These are phyloP conservation scores for Psammodynastes pulverulentus DNA, from an alignment of 2,113 vertebrate genomes.

Conservation along the genomic window DNA sequence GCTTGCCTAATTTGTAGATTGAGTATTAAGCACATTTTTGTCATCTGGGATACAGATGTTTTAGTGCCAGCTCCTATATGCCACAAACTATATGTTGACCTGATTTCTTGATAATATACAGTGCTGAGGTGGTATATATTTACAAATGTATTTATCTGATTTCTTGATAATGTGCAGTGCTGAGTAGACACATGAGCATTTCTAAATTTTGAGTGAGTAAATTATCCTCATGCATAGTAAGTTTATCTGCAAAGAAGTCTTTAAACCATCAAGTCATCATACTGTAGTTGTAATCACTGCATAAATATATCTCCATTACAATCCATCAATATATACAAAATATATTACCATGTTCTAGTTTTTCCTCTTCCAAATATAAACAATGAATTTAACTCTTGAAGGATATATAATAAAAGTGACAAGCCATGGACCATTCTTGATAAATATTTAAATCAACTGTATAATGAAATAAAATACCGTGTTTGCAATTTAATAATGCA, in stretches of 20 bases:
- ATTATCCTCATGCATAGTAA: background rate
- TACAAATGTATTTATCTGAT: background rate
- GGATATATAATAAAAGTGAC: background rate
- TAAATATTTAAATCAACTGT: slow-evolving; percentile 40
- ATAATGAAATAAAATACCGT: slow-evolving; percentile 24
- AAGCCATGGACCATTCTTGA: slow-evolving; percentile 34
- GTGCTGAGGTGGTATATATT: background rate
- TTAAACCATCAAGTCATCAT: background rate
- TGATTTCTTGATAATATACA: background rate
- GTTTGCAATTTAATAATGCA: slow-evolving; percentile 40
- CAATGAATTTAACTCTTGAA: background rate
- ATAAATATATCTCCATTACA: background rate
- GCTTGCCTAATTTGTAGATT: background rate
- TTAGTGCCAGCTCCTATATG: background rate
- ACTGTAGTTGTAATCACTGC: background rate
- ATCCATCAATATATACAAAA: background rate
- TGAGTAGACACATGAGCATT: background rate
- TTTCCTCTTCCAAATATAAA: background rate
- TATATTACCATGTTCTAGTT: background rate
- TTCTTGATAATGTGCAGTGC: background rate
- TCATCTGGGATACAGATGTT: background rate
- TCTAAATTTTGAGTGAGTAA: background rate
- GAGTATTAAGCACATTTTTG: background rate
- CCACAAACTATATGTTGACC: background rate
- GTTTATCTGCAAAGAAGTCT: background rate